Evolutionary conservation across 2,888 invertebrate species (phyloP).

Genomic region (Spialia ferax): DNA sequence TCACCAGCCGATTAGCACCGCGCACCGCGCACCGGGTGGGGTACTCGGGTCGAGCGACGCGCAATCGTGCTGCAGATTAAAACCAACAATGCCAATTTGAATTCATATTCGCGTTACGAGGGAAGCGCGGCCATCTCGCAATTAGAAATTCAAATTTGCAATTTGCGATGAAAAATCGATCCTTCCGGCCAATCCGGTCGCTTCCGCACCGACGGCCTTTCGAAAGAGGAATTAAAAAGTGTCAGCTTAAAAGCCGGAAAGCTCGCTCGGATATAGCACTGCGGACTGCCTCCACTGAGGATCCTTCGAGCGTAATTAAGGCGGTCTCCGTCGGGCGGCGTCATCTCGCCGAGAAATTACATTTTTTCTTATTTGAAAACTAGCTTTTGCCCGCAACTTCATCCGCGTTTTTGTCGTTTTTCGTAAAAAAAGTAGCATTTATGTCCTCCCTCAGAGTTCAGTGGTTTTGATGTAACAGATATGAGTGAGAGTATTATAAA

Average conservation of each 20-base stretch:
- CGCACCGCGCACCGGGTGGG: too few relatives aligned
- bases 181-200: conserved; percentile 69
- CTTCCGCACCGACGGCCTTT: conserved; percentile 55
- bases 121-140: conserved; percentile 43
- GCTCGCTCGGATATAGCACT: conserved; percentile 57
- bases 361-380: background rate
- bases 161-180: conserved; percentile 65
- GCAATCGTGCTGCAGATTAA: conserved; percentile 25
- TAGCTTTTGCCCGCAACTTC: too few relatives aligned
- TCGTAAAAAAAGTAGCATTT: too few relatives aligned
- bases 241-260: conserved; percentile 61
- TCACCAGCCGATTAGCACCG: conserved; percentile 14
- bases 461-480: too few relatives aligned
- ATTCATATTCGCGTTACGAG: conserved; percentile 44
- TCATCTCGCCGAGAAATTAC: background rate
- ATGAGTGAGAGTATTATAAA: too few relatives aligned
- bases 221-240: conserved; percentile 66
- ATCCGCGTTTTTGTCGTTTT: too few relatives aligned
- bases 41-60: too few relatives aligned
- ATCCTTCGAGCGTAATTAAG: conserved; percentile 14
- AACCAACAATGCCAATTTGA: conserved; percentile 42
- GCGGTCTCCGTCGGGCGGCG: background rate
- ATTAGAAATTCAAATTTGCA: conserved; percentile 56
- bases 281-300: background rate
- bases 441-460: too few relatives aligned